These are phyloP conservation scores for Saguinus imperator DNA, from an alignment of 2,113 vertebrate genomes.

Conservation along the genomic window DNA sequence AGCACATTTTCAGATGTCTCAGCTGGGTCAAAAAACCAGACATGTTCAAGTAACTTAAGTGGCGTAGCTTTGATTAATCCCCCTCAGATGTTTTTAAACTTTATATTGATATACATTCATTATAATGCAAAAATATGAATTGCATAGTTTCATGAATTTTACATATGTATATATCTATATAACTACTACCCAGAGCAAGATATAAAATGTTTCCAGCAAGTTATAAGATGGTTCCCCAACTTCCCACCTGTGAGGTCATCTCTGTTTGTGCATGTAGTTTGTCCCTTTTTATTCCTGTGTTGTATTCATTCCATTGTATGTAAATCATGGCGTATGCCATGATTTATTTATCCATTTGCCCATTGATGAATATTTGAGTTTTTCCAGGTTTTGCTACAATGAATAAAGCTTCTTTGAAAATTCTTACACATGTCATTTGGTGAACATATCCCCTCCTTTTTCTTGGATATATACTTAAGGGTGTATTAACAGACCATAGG, in stretches of 20 bases:
- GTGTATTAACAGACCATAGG: not conserved
- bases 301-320: not conserved
- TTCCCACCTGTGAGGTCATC: not conserved
- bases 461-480: not conserved
- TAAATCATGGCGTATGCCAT: not conserved
- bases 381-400: not conserved
- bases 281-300: not conserved
- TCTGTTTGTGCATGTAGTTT: not conserved
- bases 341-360: not conserved
- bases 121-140: not conserved
- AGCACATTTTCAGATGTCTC: not conserved
- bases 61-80: not conserved
- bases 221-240: not conserved
- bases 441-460: not conserved
- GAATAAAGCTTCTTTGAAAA: not conserved
- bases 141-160: not conserved
- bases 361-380: not conserved
- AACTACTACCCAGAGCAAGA: not conserved
- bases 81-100: not conserved
- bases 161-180: not conserved
- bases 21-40: not conserved
- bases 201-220: not conserved
- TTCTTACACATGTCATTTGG: not conserved
- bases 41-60: not conserved
- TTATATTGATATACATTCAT: not conserved